phyloP scores from a whole-genome alignment of 2,797 vertebrate species.

The Sebastes itinus region DNA sequence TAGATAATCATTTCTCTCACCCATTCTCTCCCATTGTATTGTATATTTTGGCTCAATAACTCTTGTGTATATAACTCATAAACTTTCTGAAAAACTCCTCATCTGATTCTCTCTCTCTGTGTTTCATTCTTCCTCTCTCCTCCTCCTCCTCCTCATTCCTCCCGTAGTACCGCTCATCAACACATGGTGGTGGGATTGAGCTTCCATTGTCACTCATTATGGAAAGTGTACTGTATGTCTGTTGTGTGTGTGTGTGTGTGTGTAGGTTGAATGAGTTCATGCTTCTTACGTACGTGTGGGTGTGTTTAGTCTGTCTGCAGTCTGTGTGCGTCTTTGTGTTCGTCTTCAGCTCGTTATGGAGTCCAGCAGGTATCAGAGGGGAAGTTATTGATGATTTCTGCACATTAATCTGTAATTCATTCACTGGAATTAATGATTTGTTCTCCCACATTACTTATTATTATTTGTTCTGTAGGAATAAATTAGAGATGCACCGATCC shows the following conservation, averaged over 20 bases:
- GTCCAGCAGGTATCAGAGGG: constrained; percentile 21
- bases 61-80: constrained; percentile 78
- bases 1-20: constrained; percentile 31
- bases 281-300: constrained; percentile 2
- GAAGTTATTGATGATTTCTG: not conserved
- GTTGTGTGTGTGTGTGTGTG: not conserved
- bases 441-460: not conserved
- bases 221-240: not conserved
- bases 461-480: not conserved
- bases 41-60: constrained; percentile 69
- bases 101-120: constrained; percentile 17
- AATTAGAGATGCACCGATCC: too few species aligned
- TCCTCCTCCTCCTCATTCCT: not conserved
- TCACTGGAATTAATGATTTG: not conserved
- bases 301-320: constrained; percentile 23
- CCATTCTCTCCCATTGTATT: constrained; percentile 38
- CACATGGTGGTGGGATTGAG: constrained; percentile 54
- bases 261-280: constrained; percentile 11
- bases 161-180: constrained; percentile 2
- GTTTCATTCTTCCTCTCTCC: not conserved
- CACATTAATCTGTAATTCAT: not conserved
- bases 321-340: constrained; percentile 7
- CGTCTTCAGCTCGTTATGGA: not conserved
- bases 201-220: not conserved
- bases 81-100: constrained; percentile 77